A percentile compares a stretch with the other conserved stretches of the same genome.
Conservation (phyloP, 2,113 vertebrate genomes). For the Clarias batrachus region DNA sequence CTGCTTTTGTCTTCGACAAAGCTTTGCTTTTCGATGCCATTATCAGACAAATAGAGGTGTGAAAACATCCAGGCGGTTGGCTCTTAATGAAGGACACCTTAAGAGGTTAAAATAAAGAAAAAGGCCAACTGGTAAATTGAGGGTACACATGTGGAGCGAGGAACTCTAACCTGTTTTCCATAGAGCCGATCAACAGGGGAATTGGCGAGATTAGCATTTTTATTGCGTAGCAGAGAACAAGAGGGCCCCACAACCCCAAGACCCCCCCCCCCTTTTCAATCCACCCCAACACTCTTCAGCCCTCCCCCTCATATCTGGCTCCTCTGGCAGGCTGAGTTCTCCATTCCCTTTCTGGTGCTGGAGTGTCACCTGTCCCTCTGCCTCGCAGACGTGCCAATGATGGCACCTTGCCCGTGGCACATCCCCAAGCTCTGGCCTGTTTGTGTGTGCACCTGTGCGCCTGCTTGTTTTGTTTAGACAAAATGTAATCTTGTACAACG, state of each 20-base stretch:
- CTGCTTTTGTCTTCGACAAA: constrained; percentile 37
- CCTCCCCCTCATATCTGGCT: background rate
- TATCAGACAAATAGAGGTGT: constrained; percentile 48
- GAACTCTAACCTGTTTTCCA: constrained; percentile 66
- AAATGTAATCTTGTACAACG: constrained; percentile 13
- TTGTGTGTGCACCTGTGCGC: constrained; percentile 43
- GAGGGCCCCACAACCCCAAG: constrained; percentile 27
- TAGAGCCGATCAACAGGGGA: constrained; percentile 58
- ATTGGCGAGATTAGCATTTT: constrained; percentile 64
- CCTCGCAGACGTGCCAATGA: constrained; percentile 29
- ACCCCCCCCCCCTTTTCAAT: constrained; percentile 15
- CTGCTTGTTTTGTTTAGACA: constrained; percentile 39
- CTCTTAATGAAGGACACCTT: constrained; percentile 59
- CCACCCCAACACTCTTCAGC: constrained; percentile 27
- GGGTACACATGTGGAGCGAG: constrained; percentile 58
- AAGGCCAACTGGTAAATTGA: constrained; percentile 59
- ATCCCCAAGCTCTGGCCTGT: constrained; percentile 28
- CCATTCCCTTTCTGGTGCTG: constrained; percentile 22
- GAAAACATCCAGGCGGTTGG: constrained; percentile 56
- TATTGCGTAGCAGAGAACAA: constrained; percentile 54
- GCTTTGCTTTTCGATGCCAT: constrained; percentile 39
- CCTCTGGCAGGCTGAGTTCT: constrained; percentile 16
- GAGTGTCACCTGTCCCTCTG: constrained; percentile 41
- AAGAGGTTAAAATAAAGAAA: constrained; percentile 56
- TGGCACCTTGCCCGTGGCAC: constrained; percentile 35